Evolutionary conservation across 2,113 vertebrate species (phyloP).

Genomic region (Phalacrocorax aristotelis): DNA sequence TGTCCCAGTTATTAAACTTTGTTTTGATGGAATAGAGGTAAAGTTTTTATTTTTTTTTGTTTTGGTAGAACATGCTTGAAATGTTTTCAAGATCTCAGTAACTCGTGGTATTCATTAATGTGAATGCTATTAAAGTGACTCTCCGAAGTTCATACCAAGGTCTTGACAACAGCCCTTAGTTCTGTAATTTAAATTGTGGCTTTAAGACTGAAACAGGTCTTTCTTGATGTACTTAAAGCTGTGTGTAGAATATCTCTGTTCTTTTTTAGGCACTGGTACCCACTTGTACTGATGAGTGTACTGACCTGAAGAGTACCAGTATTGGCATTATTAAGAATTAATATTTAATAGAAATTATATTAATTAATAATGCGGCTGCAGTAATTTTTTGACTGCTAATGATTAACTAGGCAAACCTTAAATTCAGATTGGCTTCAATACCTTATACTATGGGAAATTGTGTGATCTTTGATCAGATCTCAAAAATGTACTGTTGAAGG

Average conservation of each 20-base stretch:
- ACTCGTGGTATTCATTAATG: background rate
- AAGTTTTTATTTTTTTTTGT: background rate
- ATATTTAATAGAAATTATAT: background rate
- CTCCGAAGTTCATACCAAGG: background rate
- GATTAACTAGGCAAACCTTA: background rate
- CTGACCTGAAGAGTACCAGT: background rate
- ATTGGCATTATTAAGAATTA: background rate
- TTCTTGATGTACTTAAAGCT: background rate
- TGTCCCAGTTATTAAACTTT: conserved; percentile 91
- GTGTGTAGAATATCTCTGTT: background rate
- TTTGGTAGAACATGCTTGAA: background rate
- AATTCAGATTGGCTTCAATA: background rate
- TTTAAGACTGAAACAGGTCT: background rate
- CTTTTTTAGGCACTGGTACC: background rate
- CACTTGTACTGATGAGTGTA: background rate
- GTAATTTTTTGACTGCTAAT: background rate
- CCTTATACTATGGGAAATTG: background rate
- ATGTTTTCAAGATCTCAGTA: too few relatives aligned
- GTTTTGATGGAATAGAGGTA: conserved; percentile 92
- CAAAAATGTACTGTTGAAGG: background rate
- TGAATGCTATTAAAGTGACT: background rate
- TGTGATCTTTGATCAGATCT: background rate
- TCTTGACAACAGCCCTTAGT: background rate
- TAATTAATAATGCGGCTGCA: background rate
- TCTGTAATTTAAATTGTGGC: background rate